These are phyloP conservation scores for Cryptotis parvus DNA, from an alignment of 2,113 vertebrate genomes.

Conservation along the genomic window DNA sequence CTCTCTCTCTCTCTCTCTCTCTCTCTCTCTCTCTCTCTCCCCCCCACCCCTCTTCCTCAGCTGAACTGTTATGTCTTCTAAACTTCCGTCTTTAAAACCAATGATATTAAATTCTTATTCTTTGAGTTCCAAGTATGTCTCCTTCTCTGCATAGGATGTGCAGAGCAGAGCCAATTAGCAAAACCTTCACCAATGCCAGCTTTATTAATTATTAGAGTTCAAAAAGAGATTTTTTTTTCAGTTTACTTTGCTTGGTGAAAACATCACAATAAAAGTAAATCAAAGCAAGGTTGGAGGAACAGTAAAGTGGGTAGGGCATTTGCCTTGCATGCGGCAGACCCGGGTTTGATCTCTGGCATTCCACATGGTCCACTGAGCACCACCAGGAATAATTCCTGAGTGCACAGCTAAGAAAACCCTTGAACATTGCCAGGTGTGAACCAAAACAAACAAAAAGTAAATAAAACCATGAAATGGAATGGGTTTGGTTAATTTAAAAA, in stretches of 20 bases:
- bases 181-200: neutral
- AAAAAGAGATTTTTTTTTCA: slow-evolving; percentile 27
- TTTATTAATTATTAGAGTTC: slow-evolving; percentile 21
- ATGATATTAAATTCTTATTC: neutral
- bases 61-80: slow-evolving; percentile 21
- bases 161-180: neutral
- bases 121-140: neutral
- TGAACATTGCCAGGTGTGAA: no score
- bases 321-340: no score
- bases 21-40: no score
- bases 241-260: neutral
- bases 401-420: no score
- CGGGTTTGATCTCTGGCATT: no score
- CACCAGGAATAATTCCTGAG: no score
- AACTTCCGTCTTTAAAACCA: slow-evolving; percentile 31
- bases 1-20: neutral
- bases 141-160: neutral
- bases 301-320: no score
- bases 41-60: neutral
- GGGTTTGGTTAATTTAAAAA: neutral
- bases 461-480: slow-evolving; percentile 40
- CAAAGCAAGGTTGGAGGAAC: no score
- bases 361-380: no score
- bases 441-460: no score
- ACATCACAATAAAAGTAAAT: slow-evolving; percentile 4